Conservation (phyloP, 2,888 invertebrate species). For the Penaeus monodon region DNA sequence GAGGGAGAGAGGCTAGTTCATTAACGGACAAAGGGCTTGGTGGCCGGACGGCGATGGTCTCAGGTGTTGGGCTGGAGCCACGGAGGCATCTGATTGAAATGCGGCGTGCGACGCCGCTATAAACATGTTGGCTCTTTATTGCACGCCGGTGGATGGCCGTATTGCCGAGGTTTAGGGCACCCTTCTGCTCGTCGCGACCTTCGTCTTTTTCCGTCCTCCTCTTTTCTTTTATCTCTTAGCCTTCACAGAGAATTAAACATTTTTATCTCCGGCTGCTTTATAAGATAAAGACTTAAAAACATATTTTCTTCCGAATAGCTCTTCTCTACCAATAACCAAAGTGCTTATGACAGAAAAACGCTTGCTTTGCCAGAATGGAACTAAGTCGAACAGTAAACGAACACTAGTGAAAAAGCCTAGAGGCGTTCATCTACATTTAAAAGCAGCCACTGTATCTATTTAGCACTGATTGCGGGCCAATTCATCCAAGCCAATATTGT, state of each 20-base stretch:
- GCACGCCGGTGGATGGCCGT: neutral
- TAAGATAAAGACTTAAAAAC: too few relatives aligned
- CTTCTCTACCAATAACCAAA: too few relatives aligned
- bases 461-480: conserved; percentile 37
- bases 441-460: conserved; percentile 36
- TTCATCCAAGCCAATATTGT: conserved; percentile 38
- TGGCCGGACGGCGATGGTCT: conserved; percentile 3
- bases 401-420: neutral
- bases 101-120: conserved; percentile 14
- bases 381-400: neutral
- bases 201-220: neutral
- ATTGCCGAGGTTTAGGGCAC: conserved; percentile 7
- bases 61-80: conserved; percentile 13
- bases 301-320: too few relatives aligned
- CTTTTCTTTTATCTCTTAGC: neutral
- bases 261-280: too few relatives aligned
- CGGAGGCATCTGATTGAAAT: conserved; percentile 28
- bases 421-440: conserved; percentile 26
- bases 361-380: neutral
- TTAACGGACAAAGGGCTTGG: conserved; percentile 29
- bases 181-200: neutral
- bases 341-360: too few relatives aligned
- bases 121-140: conserved; percentile 30
- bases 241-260: neutral
- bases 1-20: conserved; percentile 7